Evolutionary conservation across 2,797 vertebrate species (phyloP), one percentile per base, ranked within the genome.

Genomic region (Sitta carolinensis): DNA sequence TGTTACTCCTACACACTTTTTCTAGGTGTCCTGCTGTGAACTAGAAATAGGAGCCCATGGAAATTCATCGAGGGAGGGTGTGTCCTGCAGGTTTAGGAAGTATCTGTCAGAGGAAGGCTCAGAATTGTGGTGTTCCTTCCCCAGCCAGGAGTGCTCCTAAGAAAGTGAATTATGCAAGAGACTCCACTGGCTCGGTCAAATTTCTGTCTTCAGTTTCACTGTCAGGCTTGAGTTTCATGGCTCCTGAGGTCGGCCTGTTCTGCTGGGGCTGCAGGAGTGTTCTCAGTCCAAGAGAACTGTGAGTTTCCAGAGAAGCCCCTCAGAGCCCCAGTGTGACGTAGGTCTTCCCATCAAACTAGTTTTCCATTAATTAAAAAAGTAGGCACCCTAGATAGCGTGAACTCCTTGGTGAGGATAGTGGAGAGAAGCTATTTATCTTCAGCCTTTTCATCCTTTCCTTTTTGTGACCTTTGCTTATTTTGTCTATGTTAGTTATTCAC

Each of bases 121-220:
- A 36, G 52, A 68, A 51, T 12, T 1, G 4, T 13, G 26, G 19
- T 62, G 16, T 18, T 92, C 13, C 64, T 93, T 76, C 51, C 70
- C 19, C 58, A 64, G 34, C 57, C 32, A 43, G 45, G 75, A 85
- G 55, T 18, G 0, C 47, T 78, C 55, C 13, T 16, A 59, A 62
- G 73, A 34, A 83, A 76, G 54, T 97, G 79, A 95, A 94, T 97
- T 94, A 96, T 91, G 89, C 90, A 97, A 25, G 68, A 92, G 74
- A 8, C 47, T 84, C n/a, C 30, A 16, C 16, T 36, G 40, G 43
- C 79, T 82, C 0, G 92, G 62, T 97, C 93, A 63, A 69, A 73
- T 96, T 80, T 70, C 91, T 66, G 64, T 50, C 87, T 96, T 52
- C 8, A 74, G 70, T 96, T 97, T 96, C 90, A 30, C 2, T 45